Percentiles rank a stretch among this genome's conserved stretches.
Conservation (phyloP, 1,140 invertebrate genomes). For the Gryllus bimaculatus region DNA sequence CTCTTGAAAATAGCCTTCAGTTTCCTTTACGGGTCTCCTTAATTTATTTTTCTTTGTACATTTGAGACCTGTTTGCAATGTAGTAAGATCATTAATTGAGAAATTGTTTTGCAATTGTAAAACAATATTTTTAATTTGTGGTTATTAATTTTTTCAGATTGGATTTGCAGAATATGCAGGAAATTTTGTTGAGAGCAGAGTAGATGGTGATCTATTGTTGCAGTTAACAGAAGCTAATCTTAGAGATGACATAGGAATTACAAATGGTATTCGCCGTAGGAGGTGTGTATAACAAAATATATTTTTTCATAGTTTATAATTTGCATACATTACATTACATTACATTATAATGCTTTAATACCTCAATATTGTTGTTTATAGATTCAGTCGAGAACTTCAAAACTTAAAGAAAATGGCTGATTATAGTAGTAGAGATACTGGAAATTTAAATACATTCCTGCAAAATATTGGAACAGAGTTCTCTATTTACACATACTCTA, state of each 20-base stretch:
- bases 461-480: conserved; percentile 81
- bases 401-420: conserved; percentile 95
- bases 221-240: conserved; percentile 90
- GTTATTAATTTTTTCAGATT: conserved; percentile 47
- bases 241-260: conserved; percentile 82
- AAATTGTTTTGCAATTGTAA: not conserved
- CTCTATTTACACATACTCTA: conserved; percentile 92
- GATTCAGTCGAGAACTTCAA: conserved; percentile 88
- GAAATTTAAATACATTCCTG: conserved; percentile 85
- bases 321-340: not conserved
- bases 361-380: conserved; percentile 31
- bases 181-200: conserved; percentile 82
- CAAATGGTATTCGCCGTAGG: conserved; percentile 85
- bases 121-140: too few relatives aligned
- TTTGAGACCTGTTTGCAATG: not conserved
- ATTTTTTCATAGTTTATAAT: not conserved
- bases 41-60: not conserved
- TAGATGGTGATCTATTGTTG: conserved; percentile 95
- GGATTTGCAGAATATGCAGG: conserved; percentile 77
- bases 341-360: not conserved
- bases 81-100: not conserved
- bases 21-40: not conserved
- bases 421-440: conserved; percentile 88
- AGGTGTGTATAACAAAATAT: conserved; percentile 40
- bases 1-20: not conserved